Percentiles rank a stretch among this genome's conserved stretches.
phyloP scores from a whole-genome alignment of 2,888 invertebrate genomes.

The Torymus auratus region DNA sequence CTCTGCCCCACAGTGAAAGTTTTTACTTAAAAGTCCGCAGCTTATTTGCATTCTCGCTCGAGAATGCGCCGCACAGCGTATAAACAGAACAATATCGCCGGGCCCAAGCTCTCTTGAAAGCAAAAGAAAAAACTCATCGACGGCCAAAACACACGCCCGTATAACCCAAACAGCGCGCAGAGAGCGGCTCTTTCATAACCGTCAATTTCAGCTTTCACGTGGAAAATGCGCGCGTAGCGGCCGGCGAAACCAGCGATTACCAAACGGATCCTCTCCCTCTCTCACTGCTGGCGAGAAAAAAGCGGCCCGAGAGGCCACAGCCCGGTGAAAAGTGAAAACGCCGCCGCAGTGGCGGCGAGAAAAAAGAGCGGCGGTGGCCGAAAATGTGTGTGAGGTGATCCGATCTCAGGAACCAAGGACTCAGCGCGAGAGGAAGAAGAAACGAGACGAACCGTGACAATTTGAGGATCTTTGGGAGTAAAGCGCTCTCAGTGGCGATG shows the following conservation, averaged over 20 bases:
- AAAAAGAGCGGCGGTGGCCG: slow-evolving; percentile 31
- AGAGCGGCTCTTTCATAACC: slow-evolving; percentile 45
- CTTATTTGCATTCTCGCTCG: slow-evolving; percentile 10
- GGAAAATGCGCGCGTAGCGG: slow-evolving; percentile 40
- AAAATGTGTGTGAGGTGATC: slow-evolving; percentile 56
- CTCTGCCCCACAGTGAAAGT: slow-evolving; percentile 12
- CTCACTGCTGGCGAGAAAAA: too few relatives aligned
- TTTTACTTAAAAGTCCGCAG: neutral
- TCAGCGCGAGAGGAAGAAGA: too few relatives aligned
- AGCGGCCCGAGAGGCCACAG: neutral
- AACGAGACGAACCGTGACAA: too few relatives aligned
- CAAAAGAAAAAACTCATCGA: slow-evolving; percentile 43
- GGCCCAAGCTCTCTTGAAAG: slow-evolving; percentile 11
- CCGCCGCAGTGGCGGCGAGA: neutral
- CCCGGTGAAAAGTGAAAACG: slow-evolving; percentile 24
- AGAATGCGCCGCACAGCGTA: neutral
- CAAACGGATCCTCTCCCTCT: neutral
- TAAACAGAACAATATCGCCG: neutral
- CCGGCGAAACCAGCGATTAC: slow-evolving; percentile 6
- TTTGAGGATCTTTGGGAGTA: too few relatives aligned
- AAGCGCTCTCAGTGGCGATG: slow-evolving; percentile 9
- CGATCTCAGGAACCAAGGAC: too few relatives aligned
- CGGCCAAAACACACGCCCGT: slow-evolving; percentile 25
- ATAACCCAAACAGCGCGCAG: neutral
- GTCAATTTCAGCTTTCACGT: slow-evolving; percentile 54